phyloP scores from a whole-genome alignment of 2,113 vertebrate species.

The Erpornis zantholeuca region DNA sequence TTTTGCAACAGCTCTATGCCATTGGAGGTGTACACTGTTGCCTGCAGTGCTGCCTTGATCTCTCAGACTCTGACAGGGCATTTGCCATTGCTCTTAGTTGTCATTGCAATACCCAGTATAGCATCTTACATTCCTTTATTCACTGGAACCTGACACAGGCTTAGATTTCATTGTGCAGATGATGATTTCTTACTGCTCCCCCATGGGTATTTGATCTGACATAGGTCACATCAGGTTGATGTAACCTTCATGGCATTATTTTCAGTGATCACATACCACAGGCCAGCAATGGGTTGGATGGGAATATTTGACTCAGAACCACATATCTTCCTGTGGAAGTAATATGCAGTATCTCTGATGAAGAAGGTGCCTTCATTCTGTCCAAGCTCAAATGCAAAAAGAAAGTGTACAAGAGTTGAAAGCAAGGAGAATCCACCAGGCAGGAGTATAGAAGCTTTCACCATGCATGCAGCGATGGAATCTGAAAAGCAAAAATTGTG shows the following conservation, averaged over 20 bases:
- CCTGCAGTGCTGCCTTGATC: neutral
- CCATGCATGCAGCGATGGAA: neutral
- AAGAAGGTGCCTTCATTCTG: neutral
- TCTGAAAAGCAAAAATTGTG: neutral
- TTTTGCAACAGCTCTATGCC: neutral
- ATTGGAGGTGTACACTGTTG: neutral
- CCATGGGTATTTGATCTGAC: neutral
- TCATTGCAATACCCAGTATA: rapidly evolving
- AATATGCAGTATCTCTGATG: neutral
- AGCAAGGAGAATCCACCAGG: neutral
- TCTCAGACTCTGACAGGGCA: neutral
- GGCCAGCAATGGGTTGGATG: neutral
- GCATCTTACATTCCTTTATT: neutral
- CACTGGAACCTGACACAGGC: neutral
- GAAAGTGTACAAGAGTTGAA: neutral
- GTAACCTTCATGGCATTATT: neutral
- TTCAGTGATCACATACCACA: neutral
- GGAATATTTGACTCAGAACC: neutral
- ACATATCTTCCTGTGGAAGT: neutral
- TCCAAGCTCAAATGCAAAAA: neutral
- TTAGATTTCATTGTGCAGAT: neutral
- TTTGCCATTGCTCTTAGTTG: neutral
- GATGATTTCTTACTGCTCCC: neutral
- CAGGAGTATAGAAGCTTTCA: neutral
- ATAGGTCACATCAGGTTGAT: neutral